Evolutionary conservation across 1,140 invertebrate genomes (phyloP).

Genomic region (Tetramorium alpestre): DNA sequence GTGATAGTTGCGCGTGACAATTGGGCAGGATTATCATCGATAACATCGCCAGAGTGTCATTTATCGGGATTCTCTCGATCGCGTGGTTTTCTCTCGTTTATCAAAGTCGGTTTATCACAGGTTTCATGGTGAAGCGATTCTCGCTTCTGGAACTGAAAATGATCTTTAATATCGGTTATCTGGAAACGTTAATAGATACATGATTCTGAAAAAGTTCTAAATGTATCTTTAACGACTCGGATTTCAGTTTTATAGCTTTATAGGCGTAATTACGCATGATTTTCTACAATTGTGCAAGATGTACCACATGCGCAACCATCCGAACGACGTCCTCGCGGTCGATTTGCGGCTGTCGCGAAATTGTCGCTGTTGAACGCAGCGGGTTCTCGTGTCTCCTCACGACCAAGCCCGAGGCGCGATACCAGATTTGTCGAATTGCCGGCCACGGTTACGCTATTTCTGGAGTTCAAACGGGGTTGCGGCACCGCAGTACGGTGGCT

Average conservation of each 20-base stretch:
- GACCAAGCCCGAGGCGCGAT: conserved; percentile 2
- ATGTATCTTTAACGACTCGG: not conserved
- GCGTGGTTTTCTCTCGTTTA: not conserved
- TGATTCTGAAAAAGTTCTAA: not conserved
- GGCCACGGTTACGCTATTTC: conserved; percentile 69
- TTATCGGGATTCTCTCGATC: not conserved
- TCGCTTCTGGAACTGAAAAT: not conserved
- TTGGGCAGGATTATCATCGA: not conserved
- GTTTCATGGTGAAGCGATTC: not conserved
- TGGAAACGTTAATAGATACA: not conserved
- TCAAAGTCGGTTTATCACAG: not conserved
- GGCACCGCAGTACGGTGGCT: not conserved
- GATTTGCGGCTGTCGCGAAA: not conserved
- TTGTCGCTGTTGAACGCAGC: not conserved
- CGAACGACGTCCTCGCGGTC: not conserved
- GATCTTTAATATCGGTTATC: not conserved
- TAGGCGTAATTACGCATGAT: not conserved
- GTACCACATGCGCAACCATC: not conserved
- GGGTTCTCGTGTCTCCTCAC: not conserved
- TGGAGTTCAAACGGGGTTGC: conserved; percentile 67
- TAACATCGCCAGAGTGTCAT: not conserved
- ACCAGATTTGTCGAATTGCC: conserved; percentile 47
- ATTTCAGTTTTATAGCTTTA: not conserved
- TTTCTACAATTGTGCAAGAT: not conserved
- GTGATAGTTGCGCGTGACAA: not conserved